Base-by-base conservation (phyloP, 2,113 vertebrate species). In the Mugil cephalus region DNA sequence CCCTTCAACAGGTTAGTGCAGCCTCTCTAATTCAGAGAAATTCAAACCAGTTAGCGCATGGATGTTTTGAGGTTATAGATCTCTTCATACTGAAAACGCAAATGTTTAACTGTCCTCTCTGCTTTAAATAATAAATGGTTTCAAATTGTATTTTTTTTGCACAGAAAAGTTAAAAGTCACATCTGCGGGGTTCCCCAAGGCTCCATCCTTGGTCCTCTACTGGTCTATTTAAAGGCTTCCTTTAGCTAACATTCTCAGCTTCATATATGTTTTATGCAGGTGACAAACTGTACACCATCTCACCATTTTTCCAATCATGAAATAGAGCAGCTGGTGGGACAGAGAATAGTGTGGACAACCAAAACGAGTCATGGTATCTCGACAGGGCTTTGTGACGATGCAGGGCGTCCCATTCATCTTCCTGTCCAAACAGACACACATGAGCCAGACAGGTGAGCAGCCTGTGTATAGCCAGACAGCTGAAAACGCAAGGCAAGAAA, bases 291-390 rank as follows among this genome's bases (percentile, higher is more conserved):
- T 30, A 30, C 24, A 30, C 5, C 13, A 0, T 61, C 81, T 90
- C 72, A 96, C 96, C 94, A 95, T 92, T 14, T 87, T 86, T 15
- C 94, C 95, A 0, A 92, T 90, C 84, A 96, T 93, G 84, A 96
- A 96, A 91, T 96, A 96, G 40, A 97, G 93, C 66, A 96, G 92
- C 87, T 97, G 96, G 81, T 97, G 96, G 21, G 96, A 96, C 35
- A 97, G 85, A 1, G 87, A 91, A 56, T 97, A 97, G 75, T 91
- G 85, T 0, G 88, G 91, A 78, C 95, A 95, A 13, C 93, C 91
- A 0, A 93, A 89, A 1, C 56, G 88, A 0, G 94, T 96, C 96
- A 96, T 95, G 40, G 93, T 87, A 45, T 90, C 92, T 34, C 84
- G 81, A 50, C 95, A 97, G 58, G 86, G 82, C 43, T 91, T 92